Conservation (phyloP, 2,797 vertebrate genomes). For the Sebastes hubbsi region DNA sequence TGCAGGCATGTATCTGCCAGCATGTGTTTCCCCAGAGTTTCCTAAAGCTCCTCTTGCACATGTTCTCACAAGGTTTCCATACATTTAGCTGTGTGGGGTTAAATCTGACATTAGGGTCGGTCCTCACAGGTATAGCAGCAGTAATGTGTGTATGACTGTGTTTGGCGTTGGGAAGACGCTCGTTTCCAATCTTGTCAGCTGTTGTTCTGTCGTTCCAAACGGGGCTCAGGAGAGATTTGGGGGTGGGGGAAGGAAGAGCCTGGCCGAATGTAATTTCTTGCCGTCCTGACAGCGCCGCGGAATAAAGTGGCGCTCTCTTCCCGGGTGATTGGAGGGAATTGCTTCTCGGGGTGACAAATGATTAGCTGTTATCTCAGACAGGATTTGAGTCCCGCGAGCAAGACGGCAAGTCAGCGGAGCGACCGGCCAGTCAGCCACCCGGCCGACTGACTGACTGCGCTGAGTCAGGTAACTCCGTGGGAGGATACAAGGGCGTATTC, state of each 20-base stretch:
- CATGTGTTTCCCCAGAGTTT: conserved; percentile 68
- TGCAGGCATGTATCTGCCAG: conserved; percentile 36
- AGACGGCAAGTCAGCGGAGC: conserved; percentile 60
- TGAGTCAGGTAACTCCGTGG: conserved; percentile 94
- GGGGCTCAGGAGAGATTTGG: conserved; percentile 83
- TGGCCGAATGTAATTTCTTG: conserved; percentile 94
- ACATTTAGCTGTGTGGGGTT: background rate
- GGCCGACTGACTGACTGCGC: conserved; percentile 18
- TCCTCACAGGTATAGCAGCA: conserved; percentile 31
- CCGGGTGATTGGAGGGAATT: conserved; percentile 96
- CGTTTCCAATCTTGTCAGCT: conserved; percentile 87
- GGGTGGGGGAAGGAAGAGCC: conserved; percentile 75
- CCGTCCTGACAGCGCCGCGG: conserved; percentile 91
- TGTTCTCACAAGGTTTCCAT: conserved; percentile 20
- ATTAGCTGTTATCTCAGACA: conserved; percentile 96
- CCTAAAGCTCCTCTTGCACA: conserved; percentile 49
- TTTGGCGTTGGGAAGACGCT: conserved; percentile 1
- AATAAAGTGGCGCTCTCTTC: conserved; percentile 92
- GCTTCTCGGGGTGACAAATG: conserved; percentile 97
- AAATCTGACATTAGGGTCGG: background rate
- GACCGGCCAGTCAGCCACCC: conserved; percentile 41
- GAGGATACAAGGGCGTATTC: conserved; percentile 79
- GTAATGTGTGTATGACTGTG: conserved; percentile 5
- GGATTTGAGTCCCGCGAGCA: conserved; percentile 94
- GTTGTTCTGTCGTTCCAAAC: conserved; percentile 83